Conservation (phyloP, 2,113 vertebrate species). For the Entelurus aequoreus region DNA sequence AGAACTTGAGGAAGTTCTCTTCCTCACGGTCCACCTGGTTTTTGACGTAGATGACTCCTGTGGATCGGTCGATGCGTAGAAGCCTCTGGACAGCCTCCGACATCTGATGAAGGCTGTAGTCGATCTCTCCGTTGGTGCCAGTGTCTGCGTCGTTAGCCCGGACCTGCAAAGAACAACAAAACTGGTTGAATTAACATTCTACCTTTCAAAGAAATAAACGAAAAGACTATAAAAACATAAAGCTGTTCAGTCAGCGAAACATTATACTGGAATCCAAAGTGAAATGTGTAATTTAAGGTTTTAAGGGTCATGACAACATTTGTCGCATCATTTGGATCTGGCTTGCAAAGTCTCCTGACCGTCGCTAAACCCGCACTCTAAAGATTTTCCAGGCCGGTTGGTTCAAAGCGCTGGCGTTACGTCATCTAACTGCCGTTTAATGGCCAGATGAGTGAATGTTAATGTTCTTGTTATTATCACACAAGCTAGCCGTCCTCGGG, state of each 20-base stretch:
- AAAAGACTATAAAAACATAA: neutral
- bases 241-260: too few relatives aligned
- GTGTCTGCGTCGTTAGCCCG: conserved; percentile 91
- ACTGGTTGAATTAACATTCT: neutral
- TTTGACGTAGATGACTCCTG: conserved; percentile 90
- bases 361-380: too few relatives aligned
- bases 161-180: conserved; percentile 67
- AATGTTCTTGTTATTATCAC: conserved; percentile 57
- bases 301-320: too few relatives aligned
- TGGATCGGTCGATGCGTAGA: conserved; percentile 84
- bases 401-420: conserved; percentile 39
- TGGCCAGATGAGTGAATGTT: conserved; percentile 54
- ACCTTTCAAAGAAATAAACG: neutral
- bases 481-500: conserved; percentile 35
- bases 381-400: too few relatives aligned
- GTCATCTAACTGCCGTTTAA: conserved; percentile 48
- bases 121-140: conserved; percentile 85
- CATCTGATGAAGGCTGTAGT: conserved; percentile 88
- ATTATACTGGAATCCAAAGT: too few relatives aligned
- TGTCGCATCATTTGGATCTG: too few relatives aligned
- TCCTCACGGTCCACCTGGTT: conserved; percentile 90
- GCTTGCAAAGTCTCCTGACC: too few relatives aligned
- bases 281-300: too few relatives aligned
- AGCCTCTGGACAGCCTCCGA: conserved; percentile 82
- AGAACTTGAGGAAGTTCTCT: conserved; percentile 84